Percentiles rank a stretch among this genome's conserved stretches.
phyloP scores from a whole-genome alignment of 2,888 invertebrate genomes.

The Euphydryas editha region DNA sequence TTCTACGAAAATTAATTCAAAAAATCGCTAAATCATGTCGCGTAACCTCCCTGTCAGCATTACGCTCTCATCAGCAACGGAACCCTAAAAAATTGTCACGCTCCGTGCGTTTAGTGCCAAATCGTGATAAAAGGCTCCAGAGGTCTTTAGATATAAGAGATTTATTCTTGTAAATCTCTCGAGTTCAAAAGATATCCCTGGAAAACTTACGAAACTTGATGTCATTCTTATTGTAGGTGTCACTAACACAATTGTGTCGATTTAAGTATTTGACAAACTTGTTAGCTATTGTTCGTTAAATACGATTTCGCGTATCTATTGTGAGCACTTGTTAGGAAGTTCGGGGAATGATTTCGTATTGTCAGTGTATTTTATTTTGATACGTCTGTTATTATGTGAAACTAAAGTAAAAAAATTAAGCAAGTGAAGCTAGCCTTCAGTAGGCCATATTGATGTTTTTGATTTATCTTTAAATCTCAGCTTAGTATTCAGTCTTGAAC shows the following conservation, averaged over 20 bases:
- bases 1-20: no score
- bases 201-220: slow-evolving; percentile 46
- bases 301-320: background rate
- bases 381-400: no score
- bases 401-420: no score
- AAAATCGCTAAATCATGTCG: no score
- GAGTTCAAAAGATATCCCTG: slow-evolving; percentile 64
- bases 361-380: no score
- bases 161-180: slow-evolving; percentile 69
- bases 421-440: no score
- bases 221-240: slow-evolving; percentile 24
- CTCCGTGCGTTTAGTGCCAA: slow-evolving; percentile 42
- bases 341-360: background rate
- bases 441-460: no score
- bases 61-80: no score
- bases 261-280: slow-evolving; percentile 5
- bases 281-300: slow-evolving; percentile 2
- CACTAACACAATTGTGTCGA: slow-evolving; percentile 22
- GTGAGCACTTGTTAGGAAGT: background rate
- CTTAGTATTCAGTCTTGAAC: no score
- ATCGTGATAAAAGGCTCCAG: slow-evolving; percentile 70
- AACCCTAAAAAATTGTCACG: slow-evolving; percentile 30
- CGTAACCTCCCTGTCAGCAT: no score
- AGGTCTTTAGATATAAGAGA: slow-evolving; percentile 62
- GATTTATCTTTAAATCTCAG: no score